Evolutionary conservation across 1,140 invertebrate species (phyloP), one percentile per base, ranked within the genome.

Genomic region (Papilio dardanus): DNA sequence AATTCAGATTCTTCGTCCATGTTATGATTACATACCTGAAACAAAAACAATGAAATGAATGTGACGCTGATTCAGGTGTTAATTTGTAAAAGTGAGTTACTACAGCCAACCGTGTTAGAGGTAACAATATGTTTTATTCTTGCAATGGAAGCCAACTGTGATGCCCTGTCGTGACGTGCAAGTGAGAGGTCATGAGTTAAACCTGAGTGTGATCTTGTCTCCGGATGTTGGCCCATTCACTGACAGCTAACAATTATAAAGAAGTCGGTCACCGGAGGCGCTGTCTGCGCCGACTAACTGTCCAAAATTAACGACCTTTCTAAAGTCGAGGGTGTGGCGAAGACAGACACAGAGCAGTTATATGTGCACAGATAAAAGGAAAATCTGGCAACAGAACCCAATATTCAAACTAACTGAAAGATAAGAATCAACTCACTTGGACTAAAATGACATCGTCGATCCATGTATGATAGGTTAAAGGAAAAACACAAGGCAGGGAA

Each of bases 401-500:
- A 14, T 42, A 42, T 5, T 1, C 40, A 42, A n/a, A 46, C n/a
- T 19, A 16, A 37, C 35, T 33, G 33, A 33, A 16, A 12, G 8
- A 10, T 8, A 10, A 40, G 8, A 14, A 12, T 14, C 8, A 40
- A 40, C 5, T n/a, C 40, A 16, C 16, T 46, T 46, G 21, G 35
- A 75, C 28, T 68, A 68, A 19, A 40, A 30, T 42, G 33, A n/a
- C 37, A 24, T 8, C 33, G 31, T 19, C 54, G 24, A 62, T 28
- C 30, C 54, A 14, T 62, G 24, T 14, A 12, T 14, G 4, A 30
- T 62, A 30, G 24, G 12, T 62, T 30, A 62, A 28, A 62, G 24
- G 10, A 62, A 62, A 58, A 62, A 62, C 71, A 40, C 68, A 77
- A 77, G 54, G 31, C 37, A 12, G 76, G 30, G 42, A 74, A 65